A percentile compares a stretch with the other conserved stretches of the same genome.
phyloP scores from a whole-genome alignment of 2,888 invertebrate genomes.

The Helobdella robusta region DNA sequence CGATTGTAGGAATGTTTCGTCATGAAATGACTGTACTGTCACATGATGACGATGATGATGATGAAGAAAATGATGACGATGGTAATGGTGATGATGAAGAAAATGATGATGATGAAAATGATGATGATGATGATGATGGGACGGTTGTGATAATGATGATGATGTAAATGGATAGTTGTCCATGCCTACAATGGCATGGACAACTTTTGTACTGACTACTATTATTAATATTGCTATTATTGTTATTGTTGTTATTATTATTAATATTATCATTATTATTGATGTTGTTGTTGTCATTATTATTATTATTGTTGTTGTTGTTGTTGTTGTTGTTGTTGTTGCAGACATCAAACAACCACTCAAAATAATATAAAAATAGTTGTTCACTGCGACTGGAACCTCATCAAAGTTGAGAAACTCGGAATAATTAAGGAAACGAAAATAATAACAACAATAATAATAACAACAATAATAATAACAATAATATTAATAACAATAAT shows the following conservation, averaged over 20 bases:
- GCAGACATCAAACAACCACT: too few species aligned
- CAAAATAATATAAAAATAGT: too few species aligned
- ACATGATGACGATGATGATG: constrained; percentile 11
- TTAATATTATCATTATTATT: neutral
- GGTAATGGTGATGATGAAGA: neutral
- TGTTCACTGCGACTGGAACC: too few species aligned
- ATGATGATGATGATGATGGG: constrained; percentile 3
- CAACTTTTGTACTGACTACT: neutral
- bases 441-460: too few species aligned
- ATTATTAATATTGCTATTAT: neutral
- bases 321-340: neutral
- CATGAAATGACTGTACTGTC: too few species aligned
- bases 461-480: too few species aligned
- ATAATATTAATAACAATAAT: too few species aligned
- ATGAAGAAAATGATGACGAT: neutral
- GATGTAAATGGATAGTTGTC: neutral
- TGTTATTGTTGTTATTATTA: neutral
- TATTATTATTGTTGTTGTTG: neutral
- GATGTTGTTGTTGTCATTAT: neutral
- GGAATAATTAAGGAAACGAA: too few species aligned
- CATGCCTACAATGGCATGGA: too few species aligned
- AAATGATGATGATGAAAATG: neutral
- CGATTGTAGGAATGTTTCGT: too few species aligned
- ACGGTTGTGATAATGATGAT: too few species aligned
- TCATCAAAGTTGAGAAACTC: too few species aligned